phyloP scores from a whole-genome alignment of 1,140 invertebrate species.

The Sarcophaga peregrina region DNA sequence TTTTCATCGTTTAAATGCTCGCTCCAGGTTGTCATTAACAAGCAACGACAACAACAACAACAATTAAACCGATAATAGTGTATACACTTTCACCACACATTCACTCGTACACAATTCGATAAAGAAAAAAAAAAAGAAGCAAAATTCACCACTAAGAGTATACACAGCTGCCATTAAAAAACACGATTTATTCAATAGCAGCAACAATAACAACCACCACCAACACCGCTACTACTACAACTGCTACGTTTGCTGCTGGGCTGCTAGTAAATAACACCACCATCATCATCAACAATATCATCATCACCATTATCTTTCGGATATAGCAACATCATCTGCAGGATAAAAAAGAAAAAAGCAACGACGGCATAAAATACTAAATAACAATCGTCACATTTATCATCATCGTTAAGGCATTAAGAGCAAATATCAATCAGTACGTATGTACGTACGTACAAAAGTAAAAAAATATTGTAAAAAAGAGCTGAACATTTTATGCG shows the following conservation, averaged over 20 bases:
- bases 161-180: conserved; percentile 35
- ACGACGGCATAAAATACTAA: background rate
- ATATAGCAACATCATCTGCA: conserved; percentile 3
- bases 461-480: too few relatives aligned
- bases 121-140: background rate
- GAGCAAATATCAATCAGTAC: background rate
- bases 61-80: background rate
- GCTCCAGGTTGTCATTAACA: conserved; percentile 6
- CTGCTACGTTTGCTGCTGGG: background rate
- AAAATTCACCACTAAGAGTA: conserved; percentile 9
- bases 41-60: background rate
- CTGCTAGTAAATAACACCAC: conserved; percentile 8
- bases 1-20: background rate
- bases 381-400: conserved; percentile 1
- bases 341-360: background rate
- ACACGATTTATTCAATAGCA: conserved; percentile 19
- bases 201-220: background rate
- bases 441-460: too few relatives aligned
- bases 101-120: background rate
- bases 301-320: background rate
- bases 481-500: background rate
- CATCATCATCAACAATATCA: background rate
- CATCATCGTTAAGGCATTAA: conserved; percentile 19
- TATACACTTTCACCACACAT: conserved; percentile 2
- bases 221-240: background rate